Conservation (phyloP, 1,140 invertebrate genomes). For the Hirudo medicinalis region DNA sequence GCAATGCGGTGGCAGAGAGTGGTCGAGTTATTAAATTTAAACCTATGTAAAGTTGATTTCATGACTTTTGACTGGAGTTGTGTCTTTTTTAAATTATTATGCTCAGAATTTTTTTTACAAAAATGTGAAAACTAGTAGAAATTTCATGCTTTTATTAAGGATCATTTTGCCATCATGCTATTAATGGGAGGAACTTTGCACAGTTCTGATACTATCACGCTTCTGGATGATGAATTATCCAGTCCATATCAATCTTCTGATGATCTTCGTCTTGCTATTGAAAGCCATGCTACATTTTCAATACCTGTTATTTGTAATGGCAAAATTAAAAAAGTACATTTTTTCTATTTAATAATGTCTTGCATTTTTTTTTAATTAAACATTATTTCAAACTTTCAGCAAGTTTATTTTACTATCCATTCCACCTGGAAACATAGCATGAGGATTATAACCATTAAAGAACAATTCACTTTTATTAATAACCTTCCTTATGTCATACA, state of each 20-base stretch:
- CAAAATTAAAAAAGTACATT: background rate
- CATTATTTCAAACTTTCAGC: constrained; percentile 24
- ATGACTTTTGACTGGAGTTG: background rate
- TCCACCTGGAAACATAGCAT: constrained; percentile 29
- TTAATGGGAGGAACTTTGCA: background rate
- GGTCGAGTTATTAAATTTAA: too few species aligned
- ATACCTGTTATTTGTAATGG: background rate
- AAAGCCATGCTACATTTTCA: background rate
- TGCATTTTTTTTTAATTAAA: background rate
- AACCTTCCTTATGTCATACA: background rate
- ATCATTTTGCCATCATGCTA: background rate
- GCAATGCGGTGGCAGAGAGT: too few species aligned
- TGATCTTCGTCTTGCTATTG: constrained; percentile 3
- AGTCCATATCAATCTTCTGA: background rate
- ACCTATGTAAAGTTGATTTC: too few species aligned
- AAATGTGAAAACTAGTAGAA: background rate
- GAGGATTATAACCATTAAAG: constrained; percentile 30
- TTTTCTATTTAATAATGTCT: background rate
- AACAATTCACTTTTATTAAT: constrained; percentile 29
- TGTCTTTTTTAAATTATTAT: background rate
- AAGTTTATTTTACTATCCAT: constrained; percentile 29
- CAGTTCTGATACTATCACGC: constrained; percentile 3
- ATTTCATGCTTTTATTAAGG: constrained; percentile 3
- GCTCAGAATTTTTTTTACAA: background rate
- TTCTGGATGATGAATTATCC: background rate